These are phyloP conservation scores for Karalla daura DNA, from an alignment of 2,797 vertebrate species.

Conservation along the genomic window DNA sequence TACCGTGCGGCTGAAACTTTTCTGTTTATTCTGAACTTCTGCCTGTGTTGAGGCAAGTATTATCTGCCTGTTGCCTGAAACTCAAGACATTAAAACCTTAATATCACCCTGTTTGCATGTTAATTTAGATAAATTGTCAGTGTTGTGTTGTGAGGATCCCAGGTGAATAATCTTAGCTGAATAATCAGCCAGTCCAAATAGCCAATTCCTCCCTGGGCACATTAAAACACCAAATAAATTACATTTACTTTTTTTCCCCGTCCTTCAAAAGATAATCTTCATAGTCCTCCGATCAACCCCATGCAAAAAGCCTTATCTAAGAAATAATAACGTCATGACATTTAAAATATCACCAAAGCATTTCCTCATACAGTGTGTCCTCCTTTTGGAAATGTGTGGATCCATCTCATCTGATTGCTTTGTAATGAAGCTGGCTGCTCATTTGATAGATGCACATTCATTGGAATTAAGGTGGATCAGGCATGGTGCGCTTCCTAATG, in stretches of 20 bases:
- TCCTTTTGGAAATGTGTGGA: constrained; percentile 41
- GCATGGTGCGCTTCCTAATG: constrained; percentile 61
- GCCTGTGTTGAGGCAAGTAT: neutral
- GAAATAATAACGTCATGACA: constrained; percentile 60
- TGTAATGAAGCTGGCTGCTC: constrained; percentile 56
- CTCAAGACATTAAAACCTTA: neutral
- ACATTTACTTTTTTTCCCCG: neutral
- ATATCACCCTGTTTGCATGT: neutral
- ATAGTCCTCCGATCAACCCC: neutral
- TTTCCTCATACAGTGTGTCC: constrained; percentile 23
- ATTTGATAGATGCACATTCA: constrained; percentile 60
- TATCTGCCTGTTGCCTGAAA: neutral
- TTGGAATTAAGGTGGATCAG: constrained; percentile 70
- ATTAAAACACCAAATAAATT: neutral
- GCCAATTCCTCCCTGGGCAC: neutral
- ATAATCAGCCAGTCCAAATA: neutral
- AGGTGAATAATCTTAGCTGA: neutral
- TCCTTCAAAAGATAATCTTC: constrained; percentile 27
- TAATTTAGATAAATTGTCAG: neutral
- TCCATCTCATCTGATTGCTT: constrained; percentile 60
- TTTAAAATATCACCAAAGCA: constrained; percentile 56
- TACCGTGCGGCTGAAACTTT: neutral
- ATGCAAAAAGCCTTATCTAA: constrained; percentile 15
- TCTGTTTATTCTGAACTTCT: neutral
- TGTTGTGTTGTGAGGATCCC: neutral